Conservation (phyloP, 2,888 invertebrate genomes). For the Darwinula stevensoni region DNA sequence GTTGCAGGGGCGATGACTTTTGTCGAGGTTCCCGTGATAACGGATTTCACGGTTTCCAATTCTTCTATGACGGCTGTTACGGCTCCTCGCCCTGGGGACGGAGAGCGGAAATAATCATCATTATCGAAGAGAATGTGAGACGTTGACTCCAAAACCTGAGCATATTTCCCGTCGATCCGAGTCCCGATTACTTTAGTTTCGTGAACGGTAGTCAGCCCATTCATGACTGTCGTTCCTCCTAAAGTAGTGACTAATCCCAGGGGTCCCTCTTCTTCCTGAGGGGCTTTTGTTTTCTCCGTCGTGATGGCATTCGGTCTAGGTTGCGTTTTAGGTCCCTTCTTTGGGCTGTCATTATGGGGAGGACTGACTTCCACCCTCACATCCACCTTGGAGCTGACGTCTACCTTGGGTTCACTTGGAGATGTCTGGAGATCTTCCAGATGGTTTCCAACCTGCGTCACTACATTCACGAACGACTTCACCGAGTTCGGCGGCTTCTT, state of each 20-base stretch:
- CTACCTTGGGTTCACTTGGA: slow-evolving; percentile 5
- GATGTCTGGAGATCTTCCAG: neutral
- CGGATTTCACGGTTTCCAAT: slow-evolving; percentile 9
- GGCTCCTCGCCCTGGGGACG: neutral
- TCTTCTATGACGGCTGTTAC: neutral
- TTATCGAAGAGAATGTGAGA: slow-evolving; percentile 23
- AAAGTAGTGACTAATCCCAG: slow-evolving; percentile 52
- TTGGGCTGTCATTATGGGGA: too few species aligned
- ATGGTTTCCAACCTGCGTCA: too few species aligned
- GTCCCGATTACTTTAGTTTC: slow-evolving; percentile 72
- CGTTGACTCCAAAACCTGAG: slow-evolving; percentile 53
- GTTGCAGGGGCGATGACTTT: slow-evolving; percentile 8
- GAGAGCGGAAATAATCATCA: neutral
- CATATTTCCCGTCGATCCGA: slow-evolving; percentile 50
- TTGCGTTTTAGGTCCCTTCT: slow-evolving; percentile 1
- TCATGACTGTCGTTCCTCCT: slow-evolving; percentile 50
- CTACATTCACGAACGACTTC: too few species aligned
- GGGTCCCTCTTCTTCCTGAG: slow-evolving; percentile 13
- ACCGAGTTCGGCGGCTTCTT: too few species aligned
- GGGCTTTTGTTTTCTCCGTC: too few species aligned
- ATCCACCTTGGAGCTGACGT: slow-evolving; percentile 6
- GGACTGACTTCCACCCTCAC: slow-evolving; percentile 6
- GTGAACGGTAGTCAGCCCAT: slow-evolving; percentile 50
- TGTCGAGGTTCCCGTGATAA: slow-evolving; percentile 9
- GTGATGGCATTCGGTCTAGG: too few species aligned